Conservation (phyloP, 2,113 vertebrate species). For the Phalacrocorax carbo region DNA sequence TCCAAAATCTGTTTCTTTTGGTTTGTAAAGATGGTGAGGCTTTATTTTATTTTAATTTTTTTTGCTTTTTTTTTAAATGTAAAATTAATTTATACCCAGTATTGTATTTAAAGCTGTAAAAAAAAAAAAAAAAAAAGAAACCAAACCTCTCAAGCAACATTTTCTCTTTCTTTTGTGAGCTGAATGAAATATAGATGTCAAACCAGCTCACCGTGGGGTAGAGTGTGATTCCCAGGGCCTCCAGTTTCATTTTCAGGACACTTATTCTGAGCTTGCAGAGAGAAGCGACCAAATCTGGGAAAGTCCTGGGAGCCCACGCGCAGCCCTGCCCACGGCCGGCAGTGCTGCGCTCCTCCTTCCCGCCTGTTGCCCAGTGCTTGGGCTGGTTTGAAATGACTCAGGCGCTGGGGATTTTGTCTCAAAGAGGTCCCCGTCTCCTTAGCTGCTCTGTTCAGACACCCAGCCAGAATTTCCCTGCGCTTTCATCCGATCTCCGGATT, state of each 20-base stretch:
- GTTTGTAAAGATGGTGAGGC: constrained; percentile 75
- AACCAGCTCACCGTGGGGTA: background rate
- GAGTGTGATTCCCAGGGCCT: background rate
- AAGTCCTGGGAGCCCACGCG: background rate
- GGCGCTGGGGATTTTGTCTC: background rate
- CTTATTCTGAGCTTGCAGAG: background rate
- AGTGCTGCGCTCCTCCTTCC: background rate
- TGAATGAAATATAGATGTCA: background rate
- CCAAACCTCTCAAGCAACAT: background rate
- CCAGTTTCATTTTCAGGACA: background rate
- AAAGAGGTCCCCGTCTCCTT: background rate
- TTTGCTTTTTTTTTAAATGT: constrained; percentile 71
- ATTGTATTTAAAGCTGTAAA: constrained; percentile 79
- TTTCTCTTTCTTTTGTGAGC: constrained; percentile 29
- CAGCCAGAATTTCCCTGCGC: background rate
- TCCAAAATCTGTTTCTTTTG: constrained; percentile 63
- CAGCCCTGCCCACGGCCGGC: rapidly evolving
- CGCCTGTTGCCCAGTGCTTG: rapidly evolving
- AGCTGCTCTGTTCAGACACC: background rate
- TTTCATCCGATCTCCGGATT: constrained; percentile 15
- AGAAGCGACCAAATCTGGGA: background rate
- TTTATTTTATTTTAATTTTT: constrained; percentile 70
- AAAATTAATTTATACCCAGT: constrained; percentile 82
- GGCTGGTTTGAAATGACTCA: background rate
- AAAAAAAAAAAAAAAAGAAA: constrained; percentile 60